phyloP scores from a whole-genome alignment of 1,140 invertebrate genomes.

The Palaemon carinicauda region DNA sequence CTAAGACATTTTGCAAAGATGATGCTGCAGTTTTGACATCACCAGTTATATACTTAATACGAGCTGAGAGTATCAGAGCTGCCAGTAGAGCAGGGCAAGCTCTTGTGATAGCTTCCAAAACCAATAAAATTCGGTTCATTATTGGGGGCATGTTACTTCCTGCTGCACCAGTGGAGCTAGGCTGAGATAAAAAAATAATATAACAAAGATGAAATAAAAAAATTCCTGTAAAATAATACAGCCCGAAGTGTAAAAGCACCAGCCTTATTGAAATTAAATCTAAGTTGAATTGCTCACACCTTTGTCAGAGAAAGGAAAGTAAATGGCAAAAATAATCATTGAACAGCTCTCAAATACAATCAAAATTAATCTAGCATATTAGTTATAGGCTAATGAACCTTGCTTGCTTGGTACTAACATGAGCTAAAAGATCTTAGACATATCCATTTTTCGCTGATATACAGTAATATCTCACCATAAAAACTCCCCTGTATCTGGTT shows the following conservation, averaged over 20 bases:
- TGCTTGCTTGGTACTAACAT: too few species aligned
- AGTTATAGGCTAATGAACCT: too few species aligned
- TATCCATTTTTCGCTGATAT: too few species aligned
- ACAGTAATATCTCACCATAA: too few species aligned
- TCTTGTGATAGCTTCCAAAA: slow-evolving; percentile 78
- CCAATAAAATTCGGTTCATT: slow-evolving; percentile 70
- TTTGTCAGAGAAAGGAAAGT: too few species aligned
- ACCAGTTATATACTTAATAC: slow-evolving; percentile 81
- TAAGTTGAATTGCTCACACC: too few species aligned
- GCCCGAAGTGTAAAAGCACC: too few species aligned
- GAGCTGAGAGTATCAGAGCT: slow-evolving; percentile 79
- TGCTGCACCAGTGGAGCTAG: slow-evolving; percentile 9
- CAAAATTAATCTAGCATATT: too few species aligned
- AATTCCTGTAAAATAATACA: background rate
- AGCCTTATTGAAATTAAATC: too few species aligned
- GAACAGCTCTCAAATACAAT: background rate
- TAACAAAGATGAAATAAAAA: background rate
- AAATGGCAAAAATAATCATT: background rate
- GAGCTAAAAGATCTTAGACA: too few species aligned
- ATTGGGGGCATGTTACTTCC: slow-evolving; percentile 14
- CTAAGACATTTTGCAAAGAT: slow-evolving; percentile 77
- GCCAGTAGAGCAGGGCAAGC: slow-evolving; percentile 83
- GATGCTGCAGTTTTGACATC: slow-evolving; percentile 74
- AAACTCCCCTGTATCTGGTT: too few species aligned
- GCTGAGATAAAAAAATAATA: background rate